A percentile compares a stretch with the other conserved stretches of the same genome.
Evolutionary conservation across 2,113 vertebrate species (phyloP).

Genomic region (Ginglymostoma cirratum): DNA sequence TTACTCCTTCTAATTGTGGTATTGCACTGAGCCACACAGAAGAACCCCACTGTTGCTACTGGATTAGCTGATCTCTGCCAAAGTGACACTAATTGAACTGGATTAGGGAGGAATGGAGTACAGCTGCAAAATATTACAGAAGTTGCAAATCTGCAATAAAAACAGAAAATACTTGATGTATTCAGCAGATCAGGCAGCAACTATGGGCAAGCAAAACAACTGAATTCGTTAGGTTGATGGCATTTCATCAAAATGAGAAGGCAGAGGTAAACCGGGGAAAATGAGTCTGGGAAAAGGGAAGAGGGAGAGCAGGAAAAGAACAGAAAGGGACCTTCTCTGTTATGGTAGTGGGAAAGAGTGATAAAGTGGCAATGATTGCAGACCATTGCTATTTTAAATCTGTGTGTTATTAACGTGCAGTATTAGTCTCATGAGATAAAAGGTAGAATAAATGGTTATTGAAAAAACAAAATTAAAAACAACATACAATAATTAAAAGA

Average conservation of each 20-base stretch:
- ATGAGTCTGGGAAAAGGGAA: neutral
- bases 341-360: neutral
- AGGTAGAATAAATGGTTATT: constrained; percentile 12
- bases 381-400: neutral
- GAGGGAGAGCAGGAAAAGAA: neutral
- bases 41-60: neutral
- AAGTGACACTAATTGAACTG: neutral
- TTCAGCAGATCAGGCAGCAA: neutral
- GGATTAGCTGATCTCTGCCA: neutral
- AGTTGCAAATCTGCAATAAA: neutral
- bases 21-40: neutral
- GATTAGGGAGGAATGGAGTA: neutral
- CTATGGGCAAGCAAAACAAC: neutral
- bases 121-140: neutral
- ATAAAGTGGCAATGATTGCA: neutral
- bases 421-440: constrained; percentile 25
- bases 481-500: constrained; percentile 26
- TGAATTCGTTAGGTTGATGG: neutral
- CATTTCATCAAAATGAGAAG: neutral
- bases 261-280: neutral
- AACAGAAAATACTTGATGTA: no score
- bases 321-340: no score
- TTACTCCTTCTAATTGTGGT: no score
- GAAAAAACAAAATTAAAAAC: constrained; percentile 18
- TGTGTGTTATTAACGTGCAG: neutral